A percentile compares a stretch with the other conserved stretches of the same genome.
Conservation (phyloP, 2,797 vertebrate species). For the Uromys caudimaculatus region DNA sequence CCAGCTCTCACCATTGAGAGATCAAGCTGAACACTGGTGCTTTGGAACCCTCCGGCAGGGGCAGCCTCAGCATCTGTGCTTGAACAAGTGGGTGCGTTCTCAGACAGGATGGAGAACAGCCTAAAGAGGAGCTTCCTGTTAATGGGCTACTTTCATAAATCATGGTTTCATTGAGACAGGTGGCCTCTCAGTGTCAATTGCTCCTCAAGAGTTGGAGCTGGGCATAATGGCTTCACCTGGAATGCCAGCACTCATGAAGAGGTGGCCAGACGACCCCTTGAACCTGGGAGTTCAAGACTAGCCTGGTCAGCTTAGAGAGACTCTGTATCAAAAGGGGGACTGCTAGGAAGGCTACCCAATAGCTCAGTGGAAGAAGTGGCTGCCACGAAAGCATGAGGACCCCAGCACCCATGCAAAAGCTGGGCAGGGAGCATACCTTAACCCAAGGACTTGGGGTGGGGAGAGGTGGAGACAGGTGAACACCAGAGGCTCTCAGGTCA, state of each 20-base stretch:
- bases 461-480: not conserved
- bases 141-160: not conserved
- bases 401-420: not conserved
- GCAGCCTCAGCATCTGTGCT: not conserved
- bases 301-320: not conserved
- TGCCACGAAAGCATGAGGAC: not conserved
- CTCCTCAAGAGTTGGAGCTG: not conserved
- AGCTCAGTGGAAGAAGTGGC: not conserved
- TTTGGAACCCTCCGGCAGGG: not conserved
- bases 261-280: not conserved
- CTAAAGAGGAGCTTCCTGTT: not conserved
- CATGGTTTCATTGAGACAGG: not conserved
- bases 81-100: not conserved
- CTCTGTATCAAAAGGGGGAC: not conserved
- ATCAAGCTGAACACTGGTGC: not conserved
- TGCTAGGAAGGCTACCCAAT: not conserved
- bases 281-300: not conserved
- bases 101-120: not conserved
- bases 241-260: no score
- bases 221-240: no score
- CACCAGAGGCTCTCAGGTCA: not conserved
- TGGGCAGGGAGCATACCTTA: no score
- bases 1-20: not conserved
- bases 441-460: not conserved
- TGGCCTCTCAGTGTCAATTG: not conserved